Conservation (phyloP, 2,888 invertebrate species). For the Athalia circularis region DNA sequence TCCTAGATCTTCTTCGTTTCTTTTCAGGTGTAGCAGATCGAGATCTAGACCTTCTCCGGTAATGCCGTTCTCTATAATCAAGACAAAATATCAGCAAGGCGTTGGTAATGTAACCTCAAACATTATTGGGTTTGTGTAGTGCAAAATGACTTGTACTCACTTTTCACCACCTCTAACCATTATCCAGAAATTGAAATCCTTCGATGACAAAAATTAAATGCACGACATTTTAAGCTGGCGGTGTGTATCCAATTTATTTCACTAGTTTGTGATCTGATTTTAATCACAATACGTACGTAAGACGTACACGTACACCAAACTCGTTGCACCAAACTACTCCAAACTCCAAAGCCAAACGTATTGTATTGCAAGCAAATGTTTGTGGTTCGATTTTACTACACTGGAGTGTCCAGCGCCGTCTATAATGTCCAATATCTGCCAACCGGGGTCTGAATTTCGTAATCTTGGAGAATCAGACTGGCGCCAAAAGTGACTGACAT, state of each 20-base stretch:
- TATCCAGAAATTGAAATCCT: not conserved
- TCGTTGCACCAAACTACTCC: no score
- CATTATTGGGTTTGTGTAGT: conserved; percentile 5
- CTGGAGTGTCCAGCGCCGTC: no score
- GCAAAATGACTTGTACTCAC: conserved; percentile 58
- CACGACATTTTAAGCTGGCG: not conserved
- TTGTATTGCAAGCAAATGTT: no score
- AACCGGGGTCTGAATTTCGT: no score
- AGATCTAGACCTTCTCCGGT: conserved; percentile 79
- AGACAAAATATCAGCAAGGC: not conserved
- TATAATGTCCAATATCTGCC: no score
- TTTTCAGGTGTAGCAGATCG: conserved; percentile 79
- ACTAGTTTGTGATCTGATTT: not conserved
- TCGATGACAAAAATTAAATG: not conserved
- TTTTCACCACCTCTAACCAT: conserved; percentile 69
- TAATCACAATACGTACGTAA: no score
- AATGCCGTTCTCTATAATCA: conserved; percentile 68
- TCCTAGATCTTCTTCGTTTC: conserved; percentile 78
- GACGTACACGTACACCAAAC: no score
- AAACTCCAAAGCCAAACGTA: no score
- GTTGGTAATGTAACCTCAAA: conserved; percentile 58
- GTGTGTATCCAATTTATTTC: not conserved
- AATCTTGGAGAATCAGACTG: no score
- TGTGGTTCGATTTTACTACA: no score
- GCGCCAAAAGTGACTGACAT: no score